Conservation (phyloP, 2,888 invertebrate species). For the Stramonita haemastoma region DNA sequence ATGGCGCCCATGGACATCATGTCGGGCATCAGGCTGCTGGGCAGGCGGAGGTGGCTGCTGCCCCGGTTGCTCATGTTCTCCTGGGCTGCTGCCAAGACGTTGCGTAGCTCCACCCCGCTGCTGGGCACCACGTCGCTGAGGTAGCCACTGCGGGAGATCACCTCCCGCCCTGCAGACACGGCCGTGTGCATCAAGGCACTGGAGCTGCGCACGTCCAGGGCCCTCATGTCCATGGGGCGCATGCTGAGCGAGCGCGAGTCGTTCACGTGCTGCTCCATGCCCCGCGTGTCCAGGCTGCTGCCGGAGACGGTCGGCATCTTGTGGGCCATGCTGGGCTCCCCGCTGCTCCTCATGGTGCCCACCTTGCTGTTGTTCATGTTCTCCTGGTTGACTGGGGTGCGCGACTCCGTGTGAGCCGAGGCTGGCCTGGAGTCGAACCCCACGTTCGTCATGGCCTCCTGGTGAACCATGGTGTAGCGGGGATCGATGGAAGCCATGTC, state of each 20-base stretch:
- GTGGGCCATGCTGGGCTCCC: slow-evolving; percentile 29
- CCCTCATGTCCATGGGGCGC: slow-evolving; percentile 40
- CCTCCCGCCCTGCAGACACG: slow-evolving; percentile 31
- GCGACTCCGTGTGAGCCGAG: slow-evolving; percentile 13
- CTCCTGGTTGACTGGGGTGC: slow-evolving; percentile 30
- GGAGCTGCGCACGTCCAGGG: slow-evolving; percentile 39
- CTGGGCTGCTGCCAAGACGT: slow-evolving; percentile 41
- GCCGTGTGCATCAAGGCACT: slow-evolving; percentile 42
- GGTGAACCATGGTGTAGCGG: slow-evolving; percentile 39
- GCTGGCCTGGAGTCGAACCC: slow-evolving; percentile 36
- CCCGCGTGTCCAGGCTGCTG: slow-evolving; percentile 3
- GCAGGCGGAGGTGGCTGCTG: slow-evolving; percentile 31
- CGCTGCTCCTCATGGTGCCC: slow-evolving; percentile 9
- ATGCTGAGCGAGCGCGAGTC: slow-evolving; percentile 29
- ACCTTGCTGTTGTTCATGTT: slow-evolving; percentile 6
- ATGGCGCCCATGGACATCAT: slow-evolving; percentile 44
- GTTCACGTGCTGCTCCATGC: slow-evolving; percentile 30
- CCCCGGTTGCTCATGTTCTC: slow-evolving; percentile 36
- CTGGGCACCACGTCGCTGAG: slow-evolving; percentile 37
- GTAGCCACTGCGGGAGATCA: slow-evolving; percentile 41
- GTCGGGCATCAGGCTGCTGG: slow-evolving; percentile 36
- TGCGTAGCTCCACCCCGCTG: slow-evolving; percentile 39
- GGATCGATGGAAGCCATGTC: slow-evolving; percentile 38
- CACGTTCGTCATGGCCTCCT: slow-evolving; percentile 40
- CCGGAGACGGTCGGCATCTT: slow-evolving; percentile 22